A percentile compares a stretch with the other conserved stretches of the same genome.
phyloP scores from a whole-genome alignment of 2,797 vertebrate genomes.

The Sebastes vulpes region DNA sequence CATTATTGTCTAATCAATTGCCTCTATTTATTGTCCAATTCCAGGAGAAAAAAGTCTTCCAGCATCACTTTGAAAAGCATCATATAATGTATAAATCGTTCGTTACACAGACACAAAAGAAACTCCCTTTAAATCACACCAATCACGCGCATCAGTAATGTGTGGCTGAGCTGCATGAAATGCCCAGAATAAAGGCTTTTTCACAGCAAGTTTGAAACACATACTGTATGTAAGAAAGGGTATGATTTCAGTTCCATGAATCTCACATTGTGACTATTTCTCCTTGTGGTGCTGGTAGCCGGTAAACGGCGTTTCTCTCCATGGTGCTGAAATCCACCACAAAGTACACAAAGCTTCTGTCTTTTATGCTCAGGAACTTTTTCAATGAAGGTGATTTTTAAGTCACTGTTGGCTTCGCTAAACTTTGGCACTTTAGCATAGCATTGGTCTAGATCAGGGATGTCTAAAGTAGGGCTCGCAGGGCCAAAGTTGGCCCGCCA shows the following conservation, averaged over 20 bases:
- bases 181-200: background rate
- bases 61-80: background rate
- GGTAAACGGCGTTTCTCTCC: background rate
- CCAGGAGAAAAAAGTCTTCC: background rate
- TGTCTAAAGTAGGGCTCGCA: too few relatives aligned
- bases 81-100: background rate
- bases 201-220: background rate
- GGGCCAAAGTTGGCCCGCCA: too few relatives aligned
- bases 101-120: constrained; percentile 2
- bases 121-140: background rate
- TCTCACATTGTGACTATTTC: background rate
- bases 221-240: background rate
- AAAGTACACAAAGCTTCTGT: background rate
- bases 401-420: background rate
- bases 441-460: too few relatives aligned
- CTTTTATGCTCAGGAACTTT: background rate
- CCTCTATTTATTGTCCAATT: background rate
- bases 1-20: constrained; percentile 9
- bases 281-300: background rate
- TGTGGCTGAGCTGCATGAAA: constrained; percentile 3
- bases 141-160: background rate
- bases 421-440: background rate
- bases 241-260: background rate
- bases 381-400: background rate
- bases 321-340: background rate